These are phyloP conservation scores for Tragopan temminckii DNA, from an alignment of 2,797 vertebrate genomes.

Conservation along the genomic window DNA sequence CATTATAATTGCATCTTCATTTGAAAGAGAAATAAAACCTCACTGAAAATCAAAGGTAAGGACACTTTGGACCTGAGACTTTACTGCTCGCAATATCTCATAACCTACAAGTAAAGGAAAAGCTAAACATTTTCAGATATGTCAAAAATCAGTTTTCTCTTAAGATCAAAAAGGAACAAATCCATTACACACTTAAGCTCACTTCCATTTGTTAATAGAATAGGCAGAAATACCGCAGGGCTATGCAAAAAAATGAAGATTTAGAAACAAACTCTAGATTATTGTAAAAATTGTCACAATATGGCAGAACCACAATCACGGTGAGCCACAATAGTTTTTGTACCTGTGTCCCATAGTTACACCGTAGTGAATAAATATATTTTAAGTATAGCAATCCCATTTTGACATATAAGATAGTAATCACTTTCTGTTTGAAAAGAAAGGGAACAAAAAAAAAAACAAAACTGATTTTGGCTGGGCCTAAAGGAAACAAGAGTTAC, in stretches of 20 bases:
- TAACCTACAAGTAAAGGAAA: slow-evolving; percentile 24
- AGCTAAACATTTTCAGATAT: background rate
- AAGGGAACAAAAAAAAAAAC: background rate
- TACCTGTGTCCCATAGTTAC: background rate
- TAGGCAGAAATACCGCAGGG: slow-evolving; percentile 4
- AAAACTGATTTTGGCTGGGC: background rate
- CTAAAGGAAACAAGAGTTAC: background rate
- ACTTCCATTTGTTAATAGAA: background rate
- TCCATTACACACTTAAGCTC: background rate
- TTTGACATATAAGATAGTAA: background rate
- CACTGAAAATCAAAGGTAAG: background rate
- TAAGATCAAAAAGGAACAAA: slow-evolving; percentile 31
- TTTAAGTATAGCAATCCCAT: background rate
- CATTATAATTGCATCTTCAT: background rate
- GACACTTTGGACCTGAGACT: background rate
- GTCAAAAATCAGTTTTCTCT: background rate
- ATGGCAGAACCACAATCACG: background rate
- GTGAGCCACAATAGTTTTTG: background rate
- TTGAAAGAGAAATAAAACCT: slow-evolving; percentile 30
- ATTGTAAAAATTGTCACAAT: background rate
- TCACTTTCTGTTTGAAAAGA: slow-evolving; percentile 38
- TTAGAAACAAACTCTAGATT: background rate
- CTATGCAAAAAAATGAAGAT: slow-evolving; percentile 8
- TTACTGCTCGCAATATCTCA: background rate
- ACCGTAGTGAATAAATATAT: background rate